Percentiles rank a stretch among this genome's conserved stretches.
Conservation (phyloP, 2,113 vertebrate species). For the Trichechus manatus region DNA sequence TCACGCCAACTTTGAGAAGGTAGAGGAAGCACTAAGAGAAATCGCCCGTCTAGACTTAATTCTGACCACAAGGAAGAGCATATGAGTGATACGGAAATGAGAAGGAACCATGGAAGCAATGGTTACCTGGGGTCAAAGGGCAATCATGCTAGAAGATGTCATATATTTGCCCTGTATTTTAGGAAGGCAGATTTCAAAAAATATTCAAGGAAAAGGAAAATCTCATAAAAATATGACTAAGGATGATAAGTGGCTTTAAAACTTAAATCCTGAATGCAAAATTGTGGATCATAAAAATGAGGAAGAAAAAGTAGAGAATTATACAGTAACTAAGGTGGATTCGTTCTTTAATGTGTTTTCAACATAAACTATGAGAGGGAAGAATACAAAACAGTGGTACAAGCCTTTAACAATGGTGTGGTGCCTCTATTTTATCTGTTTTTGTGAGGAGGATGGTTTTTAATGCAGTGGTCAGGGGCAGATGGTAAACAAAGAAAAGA, state of each 20-base stretch:
- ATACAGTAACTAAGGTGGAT: not conserved
- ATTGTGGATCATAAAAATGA: not conserved
- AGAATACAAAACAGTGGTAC: not conserved
- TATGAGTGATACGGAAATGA: not conserved
- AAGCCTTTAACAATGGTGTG: not conserved
- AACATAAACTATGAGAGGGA: not conserved
- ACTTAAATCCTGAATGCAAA: not conserved
- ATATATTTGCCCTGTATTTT: not conserved
- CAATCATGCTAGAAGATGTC: not conserved
- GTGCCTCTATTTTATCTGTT: not conserved
- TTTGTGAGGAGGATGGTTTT: not conserved
- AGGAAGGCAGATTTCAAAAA: not conserved
- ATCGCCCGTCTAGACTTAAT: not conserved
- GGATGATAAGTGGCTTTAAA: not conserved
- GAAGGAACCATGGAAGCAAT: not conserved
- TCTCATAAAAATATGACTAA: not conserved
- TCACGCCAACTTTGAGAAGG: not conserved
- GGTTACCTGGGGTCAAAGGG: not conserved
- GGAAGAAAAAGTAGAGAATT: not conserved
- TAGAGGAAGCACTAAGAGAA: not conserved
- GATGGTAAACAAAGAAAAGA: not conserved
- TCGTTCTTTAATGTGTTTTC: not conserved
- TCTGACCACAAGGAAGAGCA: not conserved
- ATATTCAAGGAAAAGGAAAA: not conserved
- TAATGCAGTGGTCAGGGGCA: not conserved